These are phyloP conservation scores for Halesus radiatus DNA, from an alignment of 1,140 invertebrate species.

Conservation along the genomic window DNA sequence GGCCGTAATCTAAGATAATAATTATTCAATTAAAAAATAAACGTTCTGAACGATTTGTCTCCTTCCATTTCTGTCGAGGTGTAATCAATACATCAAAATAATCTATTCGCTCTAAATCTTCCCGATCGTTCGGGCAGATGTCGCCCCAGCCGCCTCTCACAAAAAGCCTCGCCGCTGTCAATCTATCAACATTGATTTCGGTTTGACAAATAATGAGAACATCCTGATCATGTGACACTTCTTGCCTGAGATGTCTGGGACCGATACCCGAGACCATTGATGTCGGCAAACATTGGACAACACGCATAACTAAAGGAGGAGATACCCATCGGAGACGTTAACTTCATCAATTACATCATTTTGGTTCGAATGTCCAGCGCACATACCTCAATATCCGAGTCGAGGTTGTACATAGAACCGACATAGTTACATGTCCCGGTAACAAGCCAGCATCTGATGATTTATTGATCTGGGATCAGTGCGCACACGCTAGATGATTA, in stretches of 20 bases:
- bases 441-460: slow-evolving; percentile 12
- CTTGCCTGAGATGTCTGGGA: slow-evolving; percentile 12
- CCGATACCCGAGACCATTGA: slow-evolving; percentile 30
- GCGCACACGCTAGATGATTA: background rate
- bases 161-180: slow-evolving; percentile 17
- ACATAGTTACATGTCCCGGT: background rate
- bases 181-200: slow-evolving; percentile 38
- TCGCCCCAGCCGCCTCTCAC: background rate
- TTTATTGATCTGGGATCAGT: slow-evolving; percentile 32
- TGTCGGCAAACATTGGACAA: slow-evolving; percentile 38
- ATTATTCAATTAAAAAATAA: background rate
- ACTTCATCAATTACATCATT: slow-evolving; percentile 22
- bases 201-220: slow-evolving; percentile 35
- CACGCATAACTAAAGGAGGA: slow-evolving; percentile 4
- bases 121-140: background rate
- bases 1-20: background rate
- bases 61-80: slow-evolving; percentile 7
- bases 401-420: background rate
- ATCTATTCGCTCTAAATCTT: slow-evolving; percentile 18
- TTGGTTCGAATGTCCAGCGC: background rate
- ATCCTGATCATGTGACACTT: slow-evolving; percentile 31
- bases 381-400: background rate
- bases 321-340: slow-evolving; percentile 12
- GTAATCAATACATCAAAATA: slow-evolving; percentile 41
- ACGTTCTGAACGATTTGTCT: slow-evolving; percentile 9